A percentile compares a stretch with the other conserved stretches of the same genome.
These are phyloP conservation scores for Drosophila eohydei DNA, from an alignment of 2,888 invertebrate genomes.

Conservation along the genomic window DNA sequence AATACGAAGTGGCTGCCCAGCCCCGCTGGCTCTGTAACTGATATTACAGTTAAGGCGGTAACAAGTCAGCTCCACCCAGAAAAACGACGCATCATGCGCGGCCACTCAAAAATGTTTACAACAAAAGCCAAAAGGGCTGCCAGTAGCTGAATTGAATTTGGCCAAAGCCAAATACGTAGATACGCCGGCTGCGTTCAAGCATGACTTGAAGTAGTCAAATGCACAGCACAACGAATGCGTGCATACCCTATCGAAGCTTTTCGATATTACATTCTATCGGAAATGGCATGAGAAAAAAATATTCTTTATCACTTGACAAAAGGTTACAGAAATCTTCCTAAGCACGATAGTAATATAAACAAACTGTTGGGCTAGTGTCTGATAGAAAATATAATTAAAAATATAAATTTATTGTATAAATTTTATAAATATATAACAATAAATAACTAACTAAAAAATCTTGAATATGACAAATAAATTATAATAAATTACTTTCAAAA, in stretches of 20 bases:
- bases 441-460: too few species aligned
- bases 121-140: slow-evolving; percentile 38
- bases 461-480: too few species aligned
- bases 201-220: slow-evolving; percentile 40
- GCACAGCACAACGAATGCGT: slow-evolving; percentile 9
- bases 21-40: slow-evolving; percentile 63
- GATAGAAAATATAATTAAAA: too few species aligned
- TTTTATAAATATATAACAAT: too few species aligned
- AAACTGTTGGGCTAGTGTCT: too few species aligned
- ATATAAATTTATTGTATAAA: too few species aligned
- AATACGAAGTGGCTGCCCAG: slow-evolving; percentile 37
- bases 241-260: slow-evolving; percentile 8
- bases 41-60: slow-evolving; percentile 79
- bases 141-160: slow-evolving; percentile 32
- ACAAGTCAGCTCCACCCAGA: slow-evolving; percentile 58
- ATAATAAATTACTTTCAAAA: too few species aligned
- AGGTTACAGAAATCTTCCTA: too few species aligned
- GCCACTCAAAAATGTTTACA: slow-evolving; percentile 54
- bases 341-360: too few species aligned
- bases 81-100: slow-evolving; percentile 48
- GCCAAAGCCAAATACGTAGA: slow-evolving; percentile 36
- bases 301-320: too few species aligned
- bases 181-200: slow-evolving; percentile 31
- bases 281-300: too few species aligned
- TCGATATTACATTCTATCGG: background rate